phyloP scores from a whole-genome alignment of 2,888 invertebrate species.

The Drosophila algonquin region DNA sequence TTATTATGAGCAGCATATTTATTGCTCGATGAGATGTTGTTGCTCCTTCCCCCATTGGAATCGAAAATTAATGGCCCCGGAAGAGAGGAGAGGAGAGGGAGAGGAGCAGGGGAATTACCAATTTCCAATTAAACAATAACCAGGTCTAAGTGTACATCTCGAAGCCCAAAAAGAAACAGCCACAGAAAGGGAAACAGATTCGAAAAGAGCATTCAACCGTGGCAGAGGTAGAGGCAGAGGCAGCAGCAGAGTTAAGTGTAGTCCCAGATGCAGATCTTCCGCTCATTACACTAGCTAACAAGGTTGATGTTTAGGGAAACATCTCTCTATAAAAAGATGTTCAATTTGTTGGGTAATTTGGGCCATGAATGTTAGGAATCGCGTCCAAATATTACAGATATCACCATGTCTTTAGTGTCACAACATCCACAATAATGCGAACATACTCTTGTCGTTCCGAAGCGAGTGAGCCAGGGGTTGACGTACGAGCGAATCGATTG shows the following conservation, averaged over 20 bases:
- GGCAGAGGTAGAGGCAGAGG: not conserved
- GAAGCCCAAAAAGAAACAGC: not conserved
- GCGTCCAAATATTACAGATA: too few species aligned
- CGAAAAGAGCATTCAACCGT: constrained; percentile 22
- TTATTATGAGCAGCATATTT: constrained; percentile 79
- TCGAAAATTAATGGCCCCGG: constrained; percentile 48
- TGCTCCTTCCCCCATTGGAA: constrained; percentile 26
- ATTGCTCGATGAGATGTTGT: constrained; percentile 55
- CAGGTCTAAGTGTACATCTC: constrained; percentile 1
- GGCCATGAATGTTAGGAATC: too few species aligned
- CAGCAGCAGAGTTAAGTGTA: constrained; percentile 15
- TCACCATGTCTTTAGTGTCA: too few species aligned
- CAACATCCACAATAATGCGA: too few species aligned
- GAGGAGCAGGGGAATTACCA: constrained; percentile 13
- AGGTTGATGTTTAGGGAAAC: not conserved
- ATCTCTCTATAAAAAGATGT: too few species aligned
- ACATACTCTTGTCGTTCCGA: too few species aligned
- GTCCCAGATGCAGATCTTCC: constrained; percentile 14
- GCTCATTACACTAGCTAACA: constrained; percentile 28
- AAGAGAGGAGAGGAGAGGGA: not conserved
- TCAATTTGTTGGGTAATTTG: too few species aligned
- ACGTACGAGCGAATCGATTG: too few species aligned
- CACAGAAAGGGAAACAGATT: constrained; percentile 11
- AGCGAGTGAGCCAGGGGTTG: too few species aligned
- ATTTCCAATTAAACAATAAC: constrained; percentile 51